Conservation (phyloP, 2,888 invertebrate genomes). For the Molanna angustata region DNA sequence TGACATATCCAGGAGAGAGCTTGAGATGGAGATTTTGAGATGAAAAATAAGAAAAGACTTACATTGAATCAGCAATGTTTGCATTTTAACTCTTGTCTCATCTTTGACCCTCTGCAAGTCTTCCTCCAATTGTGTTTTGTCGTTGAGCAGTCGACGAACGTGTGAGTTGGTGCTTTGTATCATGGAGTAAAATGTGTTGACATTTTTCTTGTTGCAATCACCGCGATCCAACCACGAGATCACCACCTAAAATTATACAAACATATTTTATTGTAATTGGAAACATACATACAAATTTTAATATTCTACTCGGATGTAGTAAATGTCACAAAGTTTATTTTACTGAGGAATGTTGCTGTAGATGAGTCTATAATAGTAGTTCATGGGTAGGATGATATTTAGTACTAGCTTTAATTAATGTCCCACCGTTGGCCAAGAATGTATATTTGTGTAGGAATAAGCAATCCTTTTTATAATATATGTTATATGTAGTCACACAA, state of each 20-base stretch:
- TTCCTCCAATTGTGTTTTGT: slow-evolving; percentile 84
- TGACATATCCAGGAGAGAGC: too few relatives aligned
- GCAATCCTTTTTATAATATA: too few relatives aligned
- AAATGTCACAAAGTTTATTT: too few relatives aligned
- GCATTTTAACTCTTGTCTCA: slow-evolving; percentile 79
- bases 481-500: too few relatives aligned
- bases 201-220: slow-evolving; percentile 88
- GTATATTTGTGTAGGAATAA: too few relatives aligned
- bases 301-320: not conserved
- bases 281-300: slow-evolving; percentile 18
- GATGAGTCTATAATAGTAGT: too few relatives aligned
- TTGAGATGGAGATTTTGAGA: too few relatives aligned
- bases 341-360: too few relatives aligned
- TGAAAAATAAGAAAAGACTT: slow-evolving; percentile 56
- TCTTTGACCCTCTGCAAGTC: slow-evolving; percentile 84
- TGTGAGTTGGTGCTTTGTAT: slow-evolving; percentile 94
- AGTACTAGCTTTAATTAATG: too few relatives aligned
- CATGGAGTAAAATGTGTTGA: slow-evolving; percentile 92
- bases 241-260: slow-evolving; percentile 72
- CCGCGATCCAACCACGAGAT: slow-evolving; percentile 92
- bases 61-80: slow-evolving; percentile 87
- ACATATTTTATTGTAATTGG: too few relatives aligned
- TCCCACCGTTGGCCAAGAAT: too few relatives aligned
- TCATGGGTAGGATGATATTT: too few relatives aligned
- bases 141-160: slow-evolving; percentile 77